Evolutionary conservation across 2,888 invertebrate genomes (phyloP).

Genomic region (Lymantria monacha): DNA sequence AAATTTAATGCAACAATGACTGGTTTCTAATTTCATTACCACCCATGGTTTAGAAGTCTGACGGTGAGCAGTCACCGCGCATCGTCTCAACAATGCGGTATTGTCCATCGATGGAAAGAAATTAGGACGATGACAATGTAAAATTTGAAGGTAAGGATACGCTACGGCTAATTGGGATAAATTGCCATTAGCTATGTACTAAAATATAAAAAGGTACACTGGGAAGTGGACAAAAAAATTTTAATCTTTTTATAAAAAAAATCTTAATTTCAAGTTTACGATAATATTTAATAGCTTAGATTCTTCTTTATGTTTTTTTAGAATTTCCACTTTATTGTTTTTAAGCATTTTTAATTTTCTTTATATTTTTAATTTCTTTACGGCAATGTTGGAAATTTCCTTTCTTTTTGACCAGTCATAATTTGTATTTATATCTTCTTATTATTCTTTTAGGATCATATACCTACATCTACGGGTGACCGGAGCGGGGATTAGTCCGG

Average conservation of each 20-base stretch:
- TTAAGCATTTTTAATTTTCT: too few relatives aligned
- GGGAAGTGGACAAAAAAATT: not conserved
- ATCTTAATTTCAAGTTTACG: not conserved
- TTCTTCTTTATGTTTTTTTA: too few relatives aligned
- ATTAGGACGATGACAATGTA: slow-evolving; percentile 64
- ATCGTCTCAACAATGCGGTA: slow-evolving; percentile 52
- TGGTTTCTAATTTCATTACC: slow-evolving; percentile 74
- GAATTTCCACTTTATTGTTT: too few relatives aligned
- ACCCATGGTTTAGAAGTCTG: slow-evolving; percentile 53
- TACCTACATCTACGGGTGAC: too few relatives aligned
- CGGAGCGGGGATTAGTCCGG: too few relatives aligned
- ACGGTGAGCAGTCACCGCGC: slow-evolving; percentile 28
- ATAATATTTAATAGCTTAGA: too few relatives aligned
- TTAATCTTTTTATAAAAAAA: not conserved
- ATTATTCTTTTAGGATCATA: too few relatives aligned
- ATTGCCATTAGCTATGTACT: slow-evolving; percentile 14
- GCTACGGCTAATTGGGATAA: slow-evolving; percentile 43
- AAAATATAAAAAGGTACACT: not conserved
- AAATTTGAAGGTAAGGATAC: slow-evolving; percentile 39
- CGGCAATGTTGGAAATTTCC: too few relatives aligned
- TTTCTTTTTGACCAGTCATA: too few relatives aligned
- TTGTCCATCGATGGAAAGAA: slow-evolving; percentile 66
- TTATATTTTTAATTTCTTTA: too few relatives aligned
- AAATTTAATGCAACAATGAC: slow-evolving; percentile 76
- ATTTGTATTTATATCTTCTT: too few relatives aligned